Evolutionary conservation across 2,113 vertebrate genomes (phyloP).

Genomic region (Mus pahari): DNA sequence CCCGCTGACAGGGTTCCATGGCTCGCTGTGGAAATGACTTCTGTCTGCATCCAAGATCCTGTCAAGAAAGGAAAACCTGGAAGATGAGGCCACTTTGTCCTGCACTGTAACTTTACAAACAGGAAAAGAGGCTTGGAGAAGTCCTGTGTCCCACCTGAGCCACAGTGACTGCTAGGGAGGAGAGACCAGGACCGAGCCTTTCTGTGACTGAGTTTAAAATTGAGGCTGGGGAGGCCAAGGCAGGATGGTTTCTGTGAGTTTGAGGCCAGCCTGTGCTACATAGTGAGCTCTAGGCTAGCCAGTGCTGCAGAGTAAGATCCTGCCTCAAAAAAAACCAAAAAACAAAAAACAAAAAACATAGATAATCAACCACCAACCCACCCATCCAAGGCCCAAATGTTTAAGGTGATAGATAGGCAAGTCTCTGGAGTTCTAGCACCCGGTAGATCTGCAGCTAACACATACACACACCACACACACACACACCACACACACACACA

Average conservation of each 20-base stretch:
- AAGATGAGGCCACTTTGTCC: neutral
- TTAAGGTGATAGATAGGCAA: fast-evolving
- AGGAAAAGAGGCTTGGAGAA: neutral
- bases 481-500: too few relatives aligned
- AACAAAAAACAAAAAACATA: too few relatives aligned
- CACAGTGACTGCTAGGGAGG: neutral
- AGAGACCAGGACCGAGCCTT: neutral
- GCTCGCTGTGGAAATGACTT: neutral
- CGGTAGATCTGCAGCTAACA: too few relatives aligned
- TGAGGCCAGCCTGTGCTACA: neutral
- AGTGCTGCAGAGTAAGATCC: neutral
- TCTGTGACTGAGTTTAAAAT: neutral
- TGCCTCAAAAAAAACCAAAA: too few relatives aligned
- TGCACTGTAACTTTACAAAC: neutral
- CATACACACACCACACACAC: too few relatives aligned
- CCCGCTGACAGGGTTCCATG: fast-evolving
- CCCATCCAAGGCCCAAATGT: neutral
- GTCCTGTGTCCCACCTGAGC: fast-evolving
- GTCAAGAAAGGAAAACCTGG: neutral
- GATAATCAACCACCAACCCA: too few relatives aligned
- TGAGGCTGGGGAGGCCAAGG: neutral
- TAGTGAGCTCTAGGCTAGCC: neutral
- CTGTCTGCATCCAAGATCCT: too few relatives aligned
- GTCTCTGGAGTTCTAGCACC: too few relatives aligned
- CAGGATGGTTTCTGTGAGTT: neutral